Conservation (phyloP, 37 sponge, comb jelly and placozoan species). For the Aphrocallistes beatrix region DNA sequence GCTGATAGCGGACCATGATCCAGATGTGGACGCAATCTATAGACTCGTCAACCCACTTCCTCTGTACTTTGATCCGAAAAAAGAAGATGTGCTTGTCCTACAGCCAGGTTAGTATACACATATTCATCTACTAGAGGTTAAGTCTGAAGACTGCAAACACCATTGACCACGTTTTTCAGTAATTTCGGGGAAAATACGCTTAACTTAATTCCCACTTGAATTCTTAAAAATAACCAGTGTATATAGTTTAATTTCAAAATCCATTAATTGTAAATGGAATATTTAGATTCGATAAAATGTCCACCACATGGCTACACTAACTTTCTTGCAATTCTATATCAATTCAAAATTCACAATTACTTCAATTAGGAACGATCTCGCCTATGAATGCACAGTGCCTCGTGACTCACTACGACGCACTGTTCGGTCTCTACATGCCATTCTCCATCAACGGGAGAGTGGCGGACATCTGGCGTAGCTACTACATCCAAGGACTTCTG, state of each 20-base stretch:
- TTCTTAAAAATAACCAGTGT: too few species aligned
- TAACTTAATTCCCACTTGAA: too few species aligned
- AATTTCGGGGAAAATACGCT: too few species aligned
- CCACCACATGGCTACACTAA: too few species aligned
- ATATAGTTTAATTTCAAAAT: too few species aligned
- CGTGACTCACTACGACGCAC: constrained; percentile 21
- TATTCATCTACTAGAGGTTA: too few species aligned
- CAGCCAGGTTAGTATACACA: not conserved
- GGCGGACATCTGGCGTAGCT: constrained; percentile 51
- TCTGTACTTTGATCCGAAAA: constrained; percentile 24
- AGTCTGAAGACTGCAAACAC: too few species aligned
- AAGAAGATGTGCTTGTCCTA: not conserved
- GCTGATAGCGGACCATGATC: constrained; percentile 39
- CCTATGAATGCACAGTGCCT: constrained; percentile 51
- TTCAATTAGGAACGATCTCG: constrained; percentile 29
- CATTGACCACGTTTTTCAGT: too few species aligned
- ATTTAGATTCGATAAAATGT: too few species aligned
- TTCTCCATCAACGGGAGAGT: constrained; percentile 32
- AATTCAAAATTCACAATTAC: too few species aligned
- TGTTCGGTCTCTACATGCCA: constrained; percentile 41
- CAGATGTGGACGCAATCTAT: constrained; percentile 51
- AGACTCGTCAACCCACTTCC: constrained; percentile 39
- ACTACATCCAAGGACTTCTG: constrained; percentile 29
- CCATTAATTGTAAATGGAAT: too few species aligned
- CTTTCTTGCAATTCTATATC: too few species aligned